These are phyloP conservation scores for Formicarius rufipectus DNA, from an alignment of 2,113 vertebrate species.

Conservation along the genomic window DNA sequence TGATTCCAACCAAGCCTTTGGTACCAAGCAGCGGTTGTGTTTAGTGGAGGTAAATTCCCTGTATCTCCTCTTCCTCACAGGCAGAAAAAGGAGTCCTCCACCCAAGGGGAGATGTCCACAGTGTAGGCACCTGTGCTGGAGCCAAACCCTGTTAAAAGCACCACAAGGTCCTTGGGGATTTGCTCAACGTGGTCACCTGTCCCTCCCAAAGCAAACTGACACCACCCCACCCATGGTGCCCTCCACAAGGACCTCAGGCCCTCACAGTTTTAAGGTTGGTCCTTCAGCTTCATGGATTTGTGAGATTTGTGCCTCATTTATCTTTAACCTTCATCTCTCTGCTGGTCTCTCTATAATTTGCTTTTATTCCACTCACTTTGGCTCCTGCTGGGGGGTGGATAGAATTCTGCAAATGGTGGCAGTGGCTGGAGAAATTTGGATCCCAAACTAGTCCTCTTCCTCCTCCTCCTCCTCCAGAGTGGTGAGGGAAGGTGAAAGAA, in stretches of 20 bases:
- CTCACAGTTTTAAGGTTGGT: too few species aligned
- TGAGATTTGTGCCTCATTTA: neutral
- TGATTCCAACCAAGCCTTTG: neutral
- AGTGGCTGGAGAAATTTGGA: neutral
- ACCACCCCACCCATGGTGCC: too few species aligned
- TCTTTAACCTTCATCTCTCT: constrained; percentile 13
- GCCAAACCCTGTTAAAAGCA: too few species aligned
- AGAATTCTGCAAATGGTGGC: neutral
- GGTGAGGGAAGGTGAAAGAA: neutral
- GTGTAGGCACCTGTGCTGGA: neutral
- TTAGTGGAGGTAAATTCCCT: neutral
- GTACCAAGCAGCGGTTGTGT: neutral
- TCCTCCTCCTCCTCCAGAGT: too few species aligned
- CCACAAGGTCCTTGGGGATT: too few species aligned
- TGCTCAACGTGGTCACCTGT: too few species aligned
- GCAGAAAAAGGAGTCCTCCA: neutral
- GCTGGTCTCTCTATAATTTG: neutral
- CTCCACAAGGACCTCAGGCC: too few species aligned
- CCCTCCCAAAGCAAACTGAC: too few species aligned
- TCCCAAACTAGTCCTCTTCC: neutral
- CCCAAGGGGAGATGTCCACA: too few species aligned
- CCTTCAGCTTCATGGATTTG: too few species aligned
- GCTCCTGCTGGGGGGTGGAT: neutral
- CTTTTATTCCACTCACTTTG: neutral
- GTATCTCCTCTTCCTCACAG: neutral